A percentile compares a stretch with the other conserved stretches of the same genome.
phyloP scores from a whole-genome alignment of 2,797 vertebrate species.

The Buphagus erythrorhynchus region DNA sequence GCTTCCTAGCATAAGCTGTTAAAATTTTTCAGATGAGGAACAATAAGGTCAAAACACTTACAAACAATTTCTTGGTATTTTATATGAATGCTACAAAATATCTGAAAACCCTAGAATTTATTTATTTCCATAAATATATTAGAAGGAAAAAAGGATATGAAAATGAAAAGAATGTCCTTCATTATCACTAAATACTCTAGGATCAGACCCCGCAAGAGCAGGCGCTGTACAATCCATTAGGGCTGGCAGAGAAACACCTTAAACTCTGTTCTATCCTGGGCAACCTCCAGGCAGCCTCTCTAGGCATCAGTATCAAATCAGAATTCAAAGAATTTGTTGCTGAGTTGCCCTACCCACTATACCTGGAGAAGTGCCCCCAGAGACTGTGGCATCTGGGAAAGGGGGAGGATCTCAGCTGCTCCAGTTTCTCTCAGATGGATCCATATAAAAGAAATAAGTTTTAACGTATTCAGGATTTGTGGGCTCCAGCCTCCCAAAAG shows the following conservation, averaged over 20 bases:
- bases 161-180: not conserved
- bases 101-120: not conserved
- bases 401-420: not conserved
- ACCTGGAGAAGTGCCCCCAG: not conserved
- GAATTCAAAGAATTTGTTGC: not conserved
- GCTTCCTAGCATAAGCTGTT: not conserved
- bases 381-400: not conserved
- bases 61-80: not conserved
- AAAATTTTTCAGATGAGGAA: not conserved
- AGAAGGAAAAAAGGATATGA: not conserved
- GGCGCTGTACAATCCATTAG: not conserved
- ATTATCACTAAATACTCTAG: not conserved
- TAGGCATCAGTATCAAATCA: not conserved
- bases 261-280: not conserved
- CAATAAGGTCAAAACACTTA: not conserved
- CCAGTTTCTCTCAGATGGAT: not conserved
- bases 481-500: not conserved
- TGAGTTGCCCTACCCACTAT: not conserved
- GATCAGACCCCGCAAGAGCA: not conserved
- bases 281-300: not conserved
- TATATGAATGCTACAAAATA: not conserved
- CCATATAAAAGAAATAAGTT: not conserved
- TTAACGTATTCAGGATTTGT: not conserved
- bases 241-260: not conserved
- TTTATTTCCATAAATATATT: not conserved